Evolutionary conservation across 2,797 vertebrate species (phyloP).

Genomic region (Sardinella longiceps): DNA sequence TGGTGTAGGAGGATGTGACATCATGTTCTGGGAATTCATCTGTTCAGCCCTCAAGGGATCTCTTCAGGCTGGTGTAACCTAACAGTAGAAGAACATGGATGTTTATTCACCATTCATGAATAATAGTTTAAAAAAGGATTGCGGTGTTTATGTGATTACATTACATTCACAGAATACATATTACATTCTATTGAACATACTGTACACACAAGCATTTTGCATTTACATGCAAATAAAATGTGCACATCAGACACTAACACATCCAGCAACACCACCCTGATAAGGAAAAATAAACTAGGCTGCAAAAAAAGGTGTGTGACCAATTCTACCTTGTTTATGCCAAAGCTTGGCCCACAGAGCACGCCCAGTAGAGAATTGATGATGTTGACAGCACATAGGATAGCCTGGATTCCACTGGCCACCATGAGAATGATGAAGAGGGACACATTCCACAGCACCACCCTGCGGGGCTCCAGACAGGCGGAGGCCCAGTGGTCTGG

Average conservation of each 20-base stretch:
- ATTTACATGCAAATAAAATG: too few species aligned
- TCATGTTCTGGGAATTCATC: slow-evolving; percentile 20
- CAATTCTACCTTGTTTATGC: slow-evolving; percentile 63
- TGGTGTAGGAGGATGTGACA: background rate
- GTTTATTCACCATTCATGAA: background rate
- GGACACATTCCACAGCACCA: slow-evolving; percentile 73
- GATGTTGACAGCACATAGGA: slow-evolving; percentile 67
- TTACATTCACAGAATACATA: background rate
- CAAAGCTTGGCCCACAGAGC: slow-evolving; percentile 53
- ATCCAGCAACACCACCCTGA: background rate
- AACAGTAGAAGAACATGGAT: slow-evolving; percentile 22
- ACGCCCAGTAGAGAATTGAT: slow-evolving; percentile 64
- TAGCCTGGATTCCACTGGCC: slow-evolving; percentile 60
- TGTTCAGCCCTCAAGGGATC: background rate
- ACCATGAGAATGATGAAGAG: slow-evolving; percentile 69
- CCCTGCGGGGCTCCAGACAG: slow-evolving; percentile 64
- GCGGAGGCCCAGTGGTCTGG: slow-evolving; percentile 61
- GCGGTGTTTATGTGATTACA: too few species aligned
- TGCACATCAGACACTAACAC: background rate
- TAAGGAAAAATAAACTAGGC: background rate
- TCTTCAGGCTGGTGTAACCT: slow-evolving; percentile 52
- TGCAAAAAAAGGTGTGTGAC: background rate
- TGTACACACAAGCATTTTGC: background rate
- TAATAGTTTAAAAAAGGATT: too few species aligned
- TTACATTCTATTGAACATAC: background rate